Conservation (phyloP, 2,797 vertebrate genomes). For the Pseudocheirus occidentalis region DNA sequence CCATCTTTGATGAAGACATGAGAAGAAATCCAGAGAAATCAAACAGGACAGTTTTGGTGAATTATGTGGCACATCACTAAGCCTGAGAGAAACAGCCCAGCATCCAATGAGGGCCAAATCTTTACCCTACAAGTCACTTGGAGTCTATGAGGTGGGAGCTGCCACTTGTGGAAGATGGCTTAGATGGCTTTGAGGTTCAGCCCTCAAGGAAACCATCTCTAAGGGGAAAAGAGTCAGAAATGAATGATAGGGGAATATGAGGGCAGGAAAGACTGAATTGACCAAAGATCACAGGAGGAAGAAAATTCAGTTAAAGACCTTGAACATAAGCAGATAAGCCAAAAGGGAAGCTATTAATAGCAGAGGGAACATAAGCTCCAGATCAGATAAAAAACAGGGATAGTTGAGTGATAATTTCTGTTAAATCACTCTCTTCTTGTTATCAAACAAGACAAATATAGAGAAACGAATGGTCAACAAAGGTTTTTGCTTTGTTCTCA, state of each 20-base stretch:
- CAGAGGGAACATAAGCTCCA: not conserved
- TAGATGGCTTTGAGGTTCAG: not conserved
- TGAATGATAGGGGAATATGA: not conserved
- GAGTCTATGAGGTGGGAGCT: not conserved
- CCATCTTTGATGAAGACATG: not conserved
- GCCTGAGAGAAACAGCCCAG: not conserved
- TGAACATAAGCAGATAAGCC: not conserved
- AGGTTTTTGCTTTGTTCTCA: not conserved
- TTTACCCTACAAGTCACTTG: not conserved
- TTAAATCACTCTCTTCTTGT: not conserved
- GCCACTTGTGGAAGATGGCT: not conserved
- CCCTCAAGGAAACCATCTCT: not conserved
- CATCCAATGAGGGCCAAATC: not conserved
- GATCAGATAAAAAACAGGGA: not conserved
- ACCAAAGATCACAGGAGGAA: not conserved
- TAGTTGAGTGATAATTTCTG: not conserved
- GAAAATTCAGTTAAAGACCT: not conserved
- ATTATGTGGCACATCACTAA: not conserved
- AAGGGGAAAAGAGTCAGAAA: not conserved
- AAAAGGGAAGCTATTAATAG: not conserved
- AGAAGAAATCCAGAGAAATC: not conserved
- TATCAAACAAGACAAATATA: not conserved
- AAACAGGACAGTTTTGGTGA: not conserved
- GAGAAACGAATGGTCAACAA: not conserved
- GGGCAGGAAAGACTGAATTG: not conserved